A percentile compares a stretch with the other conserved stretches of the same genome.
phyloP scores from a whole-genome alignment of 2,888 invertebrate species.

The Pristionchus fissidentatus region DNA sequence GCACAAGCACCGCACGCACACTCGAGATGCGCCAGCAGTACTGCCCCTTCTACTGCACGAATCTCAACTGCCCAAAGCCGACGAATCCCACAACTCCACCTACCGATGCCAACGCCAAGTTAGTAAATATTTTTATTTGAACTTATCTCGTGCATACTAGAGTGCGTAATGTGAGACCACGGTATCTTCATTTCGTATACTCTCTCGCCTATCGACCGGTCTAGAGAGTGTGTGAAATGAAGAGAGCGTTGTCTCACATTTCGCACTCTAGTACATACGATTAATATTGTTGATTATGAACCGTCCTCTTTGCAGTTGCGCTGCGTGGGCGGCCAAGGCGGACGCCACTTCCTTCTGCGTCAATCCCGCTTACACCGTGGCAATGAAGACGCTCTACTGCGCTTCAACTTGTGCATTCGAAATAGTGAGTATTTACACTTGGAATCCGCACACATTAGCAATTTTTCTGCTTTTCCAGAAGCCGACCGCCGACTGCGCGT shows the following conservation, averaged over 20 bases:
- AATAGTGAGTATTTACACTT: background rate
- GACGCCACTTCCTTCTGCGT: slow-evolving; percentile 8
- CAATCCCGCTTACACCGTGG: too few relatives aligned
- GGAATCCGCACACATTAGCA: too few relatives aligned
- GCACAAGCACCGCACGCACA: background rate
- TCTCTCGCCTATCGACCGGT: too few relatives aligned
- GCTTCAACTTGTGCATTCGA: slow-evolving; percentile 1
- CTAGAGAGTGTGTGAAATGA: too few relatives aligned
- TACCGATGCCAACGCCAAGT: too few relatives aligned
- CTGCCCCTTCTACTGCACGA: background rate
- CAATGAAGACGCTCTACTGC: background rate
- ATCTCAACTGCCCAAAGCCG: background rate
- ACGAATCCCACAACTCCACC: too few relatives aligned
- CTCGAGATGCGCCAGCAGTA: background rate
- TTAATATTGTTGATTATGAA: background rate
- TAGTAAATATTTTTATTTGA: too few relatives aligned
- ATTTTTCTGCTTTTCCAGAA: background rate
- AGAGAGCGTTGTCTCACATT: too few relatives aligned
- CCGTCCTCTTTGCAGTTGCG: background rate
- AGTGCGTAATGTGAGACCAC: too few relatives aligned
- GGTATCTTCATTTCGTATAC: too few relatives aligned
- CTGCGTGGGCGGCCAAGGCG: background rate
- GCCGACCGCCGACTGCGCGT: slow-evolving; percentile 19
- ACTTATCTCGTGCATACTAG: too few relatives aligned
- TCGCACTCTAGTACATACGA: too few relatives aligned